phyloP scores from a whole-genome alignment of 2,888 invertebrate genomes.

The Lithosia quadra region DNA sequence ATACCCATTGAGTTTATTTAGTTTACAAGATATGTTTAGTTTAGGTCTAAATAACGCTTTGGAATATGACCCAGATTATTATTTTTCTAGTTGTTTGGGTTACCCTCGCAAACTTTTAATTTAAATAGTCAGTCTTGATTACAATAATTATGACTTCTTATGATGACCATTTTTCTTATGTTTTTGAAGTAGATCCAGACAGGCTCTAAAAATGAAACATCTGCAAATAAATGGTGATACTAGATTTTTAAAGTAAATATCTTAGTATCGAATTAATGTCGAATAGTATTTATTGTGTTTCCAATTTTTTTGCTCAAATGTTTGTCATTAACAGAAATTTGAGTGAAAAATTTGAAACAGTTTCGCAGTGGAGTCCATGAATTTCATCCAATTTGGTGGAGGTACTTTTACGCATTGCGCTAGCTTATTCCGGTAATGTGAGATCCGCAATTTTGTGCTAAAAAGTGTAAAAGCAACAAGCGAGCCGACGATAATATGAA shows the following conservation, averaged over 20 bases:
- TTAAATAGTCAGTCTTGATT: not conserved
- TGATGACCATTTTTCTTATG: not conserved
- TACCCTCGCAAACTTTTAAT: not conserved
- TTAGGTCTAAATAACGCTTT: not conserved
- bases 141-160: not conserved
- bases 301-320: no score
- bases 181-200: no score
- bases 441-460: constrained; percentile 27
- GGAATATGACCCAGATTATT: no score
- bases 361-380: constrained; percentile 12
- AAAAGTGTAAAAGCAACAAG: constrained; percentile 42
- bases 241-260: no score
- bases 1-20: no score
- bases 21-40: no score
- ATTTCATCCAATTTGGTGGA: constrained; percentile 21
- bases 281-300: no score
- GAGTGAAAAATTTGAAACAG: constrained; percentile 6
- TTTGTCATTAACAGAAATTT: constrained; percentile 1
- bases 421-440: constrained; percentile 40
- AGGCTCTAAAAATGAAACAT: not conserved
- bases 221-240: no score
- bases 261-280: no score
- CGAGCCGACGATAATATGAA: constrained; percentile 30
- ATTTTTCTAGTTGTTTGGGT: not conserved
- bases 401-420: constrained; percentile 46